phyloP scores from a whole-genome alignment of 2,888 invertebrate species.

The Pedicia rivosa region DNA sequence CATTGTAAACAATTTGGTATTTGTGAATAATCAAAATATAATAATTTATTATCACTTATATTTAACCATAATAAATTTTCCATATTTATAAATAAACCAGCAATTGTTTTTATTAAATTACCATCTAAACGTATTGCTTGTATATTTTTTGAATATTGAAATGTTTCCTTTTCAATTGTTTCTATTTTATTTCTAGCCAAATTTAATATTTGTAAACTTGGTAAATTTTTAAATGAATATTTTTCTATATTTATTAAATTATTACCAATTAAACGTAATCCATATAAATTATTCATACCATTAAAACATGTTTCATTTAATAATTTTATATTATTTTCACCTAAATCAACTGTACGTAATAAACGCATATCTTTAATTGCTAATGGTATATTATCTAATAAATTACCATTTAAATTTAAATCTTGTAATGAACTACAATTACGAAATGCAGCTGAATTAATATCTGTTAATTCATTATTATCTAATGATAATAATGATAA shows the following conservation, averaged over 20 bases:
- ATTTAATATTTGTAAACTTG: constrained; percentile 71
- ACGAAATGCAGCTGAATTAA: constrained; percentile 76
- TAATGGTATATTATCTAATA: constrained; percentile 60
- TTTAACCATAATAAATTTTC: constrained; percentile 76
- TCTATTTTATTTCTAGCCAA: constrained; percentile 72
- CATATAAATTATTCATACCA: constrained; percentile 72
- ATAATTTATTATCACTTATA: constrained; percentile 78
- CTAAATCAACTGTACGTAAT: constrained; percentile 75
- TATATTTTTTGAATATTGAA: constrained; percentile 60
- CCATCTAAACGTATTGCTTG: constrained; percentile 78
- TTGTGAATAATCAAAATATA: constrained; percentile 76
- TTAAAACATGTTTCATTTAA: constrained; percentile 69
- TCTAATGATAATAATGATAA: constrained; percentile 71
- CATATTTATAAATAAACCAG: constrained; percentile 68
- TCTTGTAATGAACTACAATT: constrained; percentile 85
- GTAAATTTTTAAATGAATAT: constrained; percentile 62
- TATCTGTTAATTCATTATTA: constrained; percentile 66
- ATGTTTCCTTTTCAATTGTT: constrained; percentile 62
- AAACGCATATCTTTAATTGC: constrained; percentile 74
- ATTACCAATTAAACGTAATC: constrained; percentile 78
- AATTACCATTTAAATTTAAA: constrained; percentile 77
- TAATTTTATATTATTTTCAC: constrained; percentile 73
- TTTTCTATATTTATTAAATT: constrained; percentile 66
- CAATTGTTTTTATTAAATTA: constrained; percentile 67
- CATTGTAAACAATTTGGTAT: constrained; percentile 71